Base-by-base conservation (phyloP, 2,888 invertebrate species). In the Leptinotarsa juncta region DNA sequence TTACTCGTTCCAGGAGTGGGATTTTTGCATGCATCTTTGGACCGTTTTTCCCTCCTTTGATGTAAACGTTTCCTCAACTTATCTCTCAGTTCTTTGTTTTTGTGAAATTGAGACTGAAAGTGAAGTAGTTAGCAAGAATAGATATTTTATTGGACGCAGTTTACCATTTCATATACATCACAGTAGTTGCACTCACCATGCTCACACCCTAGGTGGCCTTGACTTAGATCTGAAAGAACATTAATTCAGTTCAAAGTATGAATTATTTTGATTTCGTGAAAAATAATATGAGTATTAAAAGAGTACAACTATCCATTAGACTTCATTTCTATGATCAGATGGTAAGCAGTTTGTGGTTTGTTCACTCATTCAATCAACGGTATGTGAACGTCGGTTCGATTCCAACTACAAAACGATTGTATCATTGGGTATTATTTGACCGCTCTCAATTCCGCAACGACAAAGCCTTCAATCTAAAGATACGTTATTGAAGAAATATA, bases 131-230 rank as follows among this genome's bases (percentile, higher is more conserved):
- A 51, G 23, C 23, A 66, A 42, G 26, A 51, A 15, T 16, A 3
- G 62, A 26, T 32, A 26, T 48, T 51, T n/a, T 10, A 32, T 23
- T n/a, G 23, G 48, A 66, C 49, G 57, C 14, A 70, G 55, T 66
- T 82, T 83, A 86, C 85, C 74, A 84, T 81, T 71, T 86, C 87
- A 75, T 87, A 87, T 23, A 87, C 85, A 83, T 86, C 87, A 75
- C 87, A 87, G 79, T 86, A 87, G 62, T 86, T 86, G 77, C 87
- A 87, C 78, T 86, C 87, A 78, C 87, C 87, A 65, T 84, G 83
- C 71, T 79, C 79, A 70, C 77, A 78, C 20, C 70, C 75, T 12
- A 68, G 65, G 49, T 77, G 74, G 23, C 74, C 71, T 69, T 74
- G 76, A 65, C 78, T 77, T 57, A 75, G 51, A 67, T 49, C 76